Conservation (phyloP, 2,797 vertebrate genomes). For the Denticeps clupeoides region DNA sequence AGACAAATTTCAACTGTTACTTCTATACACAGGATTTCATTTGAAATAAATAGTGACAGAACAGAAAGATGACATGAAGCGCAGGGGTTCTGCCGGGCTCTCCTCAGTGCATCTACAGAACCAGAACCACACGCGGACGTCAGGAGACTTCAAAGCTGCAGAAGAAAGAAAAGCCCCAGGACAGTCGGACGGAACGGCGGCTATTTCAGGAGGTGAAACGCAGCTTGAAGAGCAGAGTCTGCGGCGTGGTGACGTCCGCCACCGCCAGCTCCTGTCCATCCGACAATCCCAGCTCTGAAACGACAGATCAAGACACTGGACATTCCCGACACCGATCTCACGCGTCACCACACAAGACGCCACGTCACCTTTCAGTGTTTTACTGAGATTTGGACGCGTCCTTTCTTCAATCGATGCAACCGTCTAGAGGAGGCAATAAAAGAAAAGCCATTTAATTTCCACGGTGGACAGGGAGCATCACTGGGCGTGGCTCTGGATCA, state of each 20-base stretch:
- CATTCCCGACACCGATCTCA: neutral
- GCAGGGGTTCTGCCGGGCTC: neutral
- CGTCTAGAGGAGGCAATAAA: slow-evolving; percentile 51
- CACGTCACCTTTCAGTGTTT: slow-evolving; percentile 74
- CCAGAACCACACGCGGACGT: slow-evolving; percentile 38
- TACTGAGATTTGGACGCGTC: slow-evolving; percentile 82
- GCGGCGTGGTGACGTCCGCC: slow-evolving; percentile 82
- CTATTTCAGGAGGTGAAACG: slow-evolving; percentile 70
- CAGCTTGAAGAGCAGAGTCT: slow-evolving; percentile 88
- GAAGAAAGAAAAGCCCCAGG: neutral
- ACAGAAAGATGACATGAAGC: too few species aligned
- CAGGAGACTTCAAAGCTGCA: slow-evolving; percentile 21
- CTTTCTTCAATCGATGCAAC: slow-evolving; percentile 84
- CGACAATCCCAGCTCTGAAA: slow-evolving; percentile 74
- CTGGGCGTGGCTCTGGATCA: too few species aligned
- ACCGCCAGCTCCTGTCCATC: slow-evolving; percentile 84
- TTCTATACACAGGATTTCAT: slow-evolving; percentile 16
- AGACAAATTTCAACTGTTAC: neutral
- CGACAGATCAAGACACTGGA: neutral
- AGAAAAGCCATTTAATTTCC: neutral
- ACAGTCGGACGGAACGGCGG: neutral
- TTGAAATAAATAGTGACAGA: too few species aligned
- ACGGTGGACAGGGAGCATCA: too few species aligned
- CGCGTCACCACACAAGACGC: neutral
- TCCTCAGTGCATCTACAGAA: slow-evolving; percentile 1